Evolutionary conservation across 2,888 invertebrate species (phyloP).

Genomic region (Caenorhabditis doughertyi): DNA sequence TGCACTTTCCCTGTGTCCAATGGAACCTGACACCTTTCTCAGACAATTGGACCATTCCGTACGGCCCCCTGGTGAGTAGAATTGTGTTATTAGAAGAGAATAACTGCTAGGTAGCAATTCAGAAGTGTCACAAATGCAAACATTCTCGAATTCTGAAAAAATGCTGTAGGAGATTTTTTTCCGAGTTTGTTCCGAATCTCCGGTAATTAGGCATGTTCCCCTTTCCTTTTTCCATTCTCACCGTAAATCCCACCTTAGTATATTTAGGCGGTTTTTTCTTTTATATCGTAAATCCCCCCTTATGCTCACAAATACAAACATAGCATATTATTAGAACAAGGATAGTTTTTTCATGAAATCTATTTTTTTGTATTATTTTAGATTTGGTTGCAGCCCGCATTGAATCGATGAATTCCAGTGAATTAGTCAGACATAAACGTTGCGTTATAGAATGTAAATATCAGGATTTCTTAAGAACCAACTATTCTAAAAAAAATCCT

Average conservation of each 20-base stretch:
- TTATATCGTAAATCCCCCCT: neutral
- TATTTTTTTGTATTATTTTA: too few relatives aligned
- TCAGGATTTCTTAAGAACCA: too few relatives aligned
- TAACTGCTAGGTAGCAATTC: too few relatives aligned
- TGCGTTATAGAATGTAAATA: too few relatives aligned
- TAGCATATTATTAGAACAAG: neutral
- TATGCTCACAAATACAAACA: neutral
- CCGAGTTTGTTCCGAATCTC: too few relatives aligned
- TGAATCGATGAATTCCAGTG: too few relatives aligned
- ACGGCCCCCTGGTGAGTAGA: conserved; percentile 1
- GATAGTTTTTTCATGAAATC: neutral
- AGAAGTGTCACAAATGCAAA: too few relatives aligned
- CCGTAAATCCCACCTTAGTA: neutral
- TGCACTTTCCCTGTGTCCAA: neutral
- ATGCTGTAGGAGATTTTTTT: too few relatives aligned
- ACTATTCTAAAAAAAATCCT: too few relatives aligned
- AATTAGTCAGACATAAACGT: too few relatives aligned
- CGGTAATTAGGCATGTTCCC: neutral
- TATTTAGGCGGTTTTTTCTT: neutral
- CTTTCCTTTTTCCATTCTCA: neutral
- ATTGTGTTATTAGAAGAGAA: neutral
- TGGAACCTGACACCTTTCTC: neutral
- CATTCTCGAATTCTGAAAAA: too few relatives aligned
- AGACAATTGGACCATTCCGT: neutral
- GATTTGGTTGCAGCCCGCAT: too few relatives aligned